These are phyloP conservation scores for Pachydiplax longipennis DNA, from an alignment of 2,888 invertebrate genomes.

Conservation along the genomic window DNA sequence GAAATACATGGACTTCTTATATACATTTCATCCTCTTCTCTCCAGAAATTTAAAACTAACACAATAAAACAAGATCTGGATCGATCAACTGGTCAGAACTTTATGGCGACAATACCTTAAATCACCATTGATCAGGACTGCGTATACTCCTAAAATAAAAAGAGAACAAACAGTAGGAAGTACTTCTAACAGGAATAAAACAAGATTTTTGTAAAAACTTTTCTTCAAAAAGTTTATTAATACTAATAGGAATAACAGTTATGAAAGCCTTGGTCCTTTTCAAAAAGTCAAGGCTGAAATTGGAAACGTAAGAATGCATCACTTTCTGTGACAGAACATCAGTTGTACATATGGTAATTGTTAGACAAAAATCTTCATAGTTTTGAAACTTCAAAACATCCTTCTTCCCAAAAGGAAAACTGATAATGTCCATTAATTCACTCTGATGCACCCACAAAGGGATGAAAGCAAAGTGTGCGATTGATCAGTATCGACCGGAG, in stretches of 20 bases:
- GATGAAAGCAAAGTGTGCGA: background rate
- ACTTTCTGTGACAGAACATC: background rate
- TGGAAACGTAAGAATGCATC: background rate
- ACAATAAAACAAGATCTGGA: no score
- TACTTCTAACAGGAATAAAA: background rate
- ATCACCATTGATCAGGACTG: background rate
- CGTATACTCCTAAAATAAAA: background rate
- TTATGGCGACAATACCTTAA: no score
- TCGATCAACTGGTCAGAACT: no score
- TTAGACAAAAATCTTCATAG: background rate
- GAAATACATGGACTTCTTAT: no score
- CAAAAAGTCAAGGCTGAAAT: background rate
- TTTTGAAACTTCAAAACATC: background rate
- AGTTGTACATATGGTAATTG: background rate
- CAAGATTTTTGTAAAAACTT: background rate
- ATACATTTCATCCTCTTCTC: no score
- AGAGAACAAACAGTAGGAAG: no score
- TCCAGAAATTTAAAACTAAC: no score
- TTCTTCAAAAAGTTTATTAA: background rate
- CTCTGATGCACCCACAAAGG: background rate
- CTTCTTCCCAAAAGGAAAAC: background rate
- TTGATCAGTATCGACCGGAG: constrained; percentile 64
- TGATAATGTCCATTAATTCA: background rate
- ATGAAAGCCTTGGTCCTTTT: background rate
- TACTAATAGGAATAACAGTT: background rate